Evolutionary conservation across 2,113 vertebrate genomes (phyloP).

Genomic region (Bufo gargarizans): DNA sequence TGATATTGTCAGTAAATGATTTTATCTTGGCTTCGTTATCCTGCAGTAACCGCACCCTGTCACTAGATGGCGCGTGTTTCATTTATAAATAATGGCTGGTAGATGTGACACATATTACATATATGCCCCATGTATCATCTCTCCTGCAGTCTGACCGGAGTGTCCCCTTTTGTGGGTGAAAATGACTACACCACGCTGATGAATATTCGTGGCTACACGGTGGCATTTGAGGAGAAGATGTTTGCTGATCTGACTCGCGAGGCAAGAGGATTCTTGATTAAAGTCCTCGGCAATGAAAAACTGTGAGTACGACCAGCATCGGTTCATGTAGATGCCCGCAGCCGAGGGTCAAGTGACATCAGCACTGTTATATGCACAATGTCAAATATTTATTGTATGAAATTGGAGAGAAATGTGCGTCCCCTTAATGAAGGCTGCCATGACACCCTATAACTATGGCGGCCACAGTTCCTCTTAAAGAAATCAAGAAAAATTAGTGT

Average conservation of each 20-base stretch:
- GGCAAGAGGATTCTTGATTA: constrained; percentile 95
- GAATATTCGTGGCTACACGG: constrained; percentile 94
- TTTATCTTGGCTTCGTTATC: too few species aligned
- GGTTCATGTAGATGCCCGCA: too few species aligned
- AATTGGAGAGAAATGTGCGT: too few species aligned
- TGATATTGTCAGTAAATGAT: too few species aligned
- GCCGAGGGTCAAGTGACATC: too few species aligned
- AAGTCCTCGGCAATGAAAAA: constrained; percentile 89
- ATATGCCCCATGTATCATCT: not conserved
- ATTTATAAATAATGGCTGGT: not conserved
- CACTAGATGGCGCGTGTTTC: not conserved
- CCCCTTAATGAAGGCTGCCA: too few species aligned
- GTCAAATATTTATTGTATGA: too few species aligned
- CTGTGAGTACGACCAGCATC: constrained; percentile 79
- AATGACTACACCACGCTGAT: constrained; percentile 89
- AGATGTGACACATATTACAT: too few species aligned
- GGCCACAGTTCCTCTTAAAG: too few species aligned
- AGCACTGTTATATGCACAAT: not conserved
- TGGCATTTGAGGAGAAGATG: constrained; percentile 93
- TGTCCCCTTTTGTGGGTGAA: constrained; percentile 94
- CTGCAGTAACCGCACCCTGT: not conserved
- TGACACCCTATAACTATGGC: too few species aligned
- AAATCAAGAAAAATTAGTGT: too few species aligned
- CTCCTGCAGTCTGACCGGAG: constrained; percentile 83
- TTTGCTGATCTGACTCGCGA: constrained; percentile 90